These are phyloP conservation scores for Globia sparganii DNA, from an alignment of 2,888 invertebrate species.

Conservation along the genomic window DNA sequence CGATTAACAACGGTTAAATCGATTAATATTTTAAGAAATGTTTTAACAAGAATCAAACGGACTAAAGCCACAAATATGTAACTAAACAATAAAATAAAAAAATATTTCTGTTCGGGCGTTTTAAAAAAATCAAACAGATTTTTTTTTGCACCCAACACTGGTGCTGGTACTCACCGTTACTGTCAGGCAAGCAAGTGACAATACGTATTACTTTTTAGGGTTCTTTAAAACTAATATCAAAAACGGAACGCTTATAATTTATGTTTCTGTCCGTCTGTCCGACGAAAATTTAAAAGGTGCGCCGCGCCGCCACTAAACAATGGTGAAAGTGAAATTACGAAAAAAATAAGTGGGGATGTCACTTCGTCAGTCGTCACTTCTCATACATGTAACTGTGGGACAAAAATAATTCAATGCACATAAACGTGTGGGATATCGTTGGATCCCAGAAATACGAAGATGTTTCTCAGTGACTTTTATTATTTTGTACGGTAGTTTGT, in stretches of 20 bases:
- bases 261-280: background rate
- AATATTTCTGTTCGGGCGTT: background rate
- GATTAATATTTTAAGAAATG: background rate
- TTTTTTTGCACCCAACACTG: slow-evolving; percentile 1
- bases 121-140: background rate
- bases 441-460: background rate
- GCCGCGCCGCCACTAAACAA: background rate
- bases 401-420: background rate
- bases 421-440: background rate
- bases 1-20: background rate
- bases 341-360: background rate
- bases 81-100: background rate
- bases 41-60: too few species aligned
- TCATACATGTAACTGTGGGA: background rate
- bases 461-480: background rate
- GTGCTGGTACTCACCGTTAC: background rate
- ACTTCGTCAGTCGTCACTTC: background rate
- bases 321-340: background rate
- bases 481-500: background rate
- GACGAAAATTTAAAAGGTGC: background rate
- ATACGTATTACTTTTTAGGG: background rate
- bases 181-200: background rate
- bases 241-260: background rate
- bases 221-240: rapidly evolving
- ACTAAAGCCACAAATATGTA: background rate